Conservation (phyloP, 2,113 vertebrate species). For the Bufo gargarizans region DNA sequence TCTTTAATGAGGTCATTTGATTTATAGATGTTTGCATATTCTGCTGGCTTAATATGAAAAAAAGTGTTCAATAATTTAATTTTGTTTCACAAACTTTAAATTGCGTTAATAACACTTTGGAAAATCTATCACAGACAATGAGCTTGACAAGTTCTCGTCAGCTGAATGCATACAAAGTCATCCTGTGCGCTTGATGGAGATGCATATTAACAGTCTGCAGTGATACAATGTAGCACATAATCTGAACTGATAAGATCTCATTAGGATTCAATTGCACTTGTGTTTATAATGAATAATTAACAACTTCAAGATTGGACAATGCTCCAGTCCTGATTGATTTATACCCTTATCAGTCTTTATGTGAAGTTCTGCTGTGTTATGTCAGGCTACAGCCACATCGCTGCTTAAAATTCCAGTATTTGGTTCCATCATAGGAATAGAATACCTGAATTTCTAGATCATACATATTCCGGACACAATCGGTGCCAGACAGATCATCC, state of each 20-base stretch:
- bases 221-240: conserved; percentile 42
- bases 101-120: conserved; percentile 36
- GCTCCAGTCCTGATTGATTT: conserved; percentile 30
- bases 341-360: not conserved
- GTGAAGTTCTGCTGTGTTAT: conserved; percentile 6
- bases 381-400: no score
- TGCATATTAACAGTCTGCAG: conserved; percentile 2
- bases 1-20: conserved; percentile 60
- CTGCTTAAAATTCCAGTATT: no score
- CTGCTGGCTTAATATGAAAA: conserved; percentile 6
- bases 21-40: conserved; percentile 29
- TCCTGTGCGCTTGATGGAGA: conserved; percentile 39
- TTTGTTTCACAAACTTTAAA: conserved; percentile 52
- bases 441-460: no score
- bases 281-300: conserved; percentile 56
- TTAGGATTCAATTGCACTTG: conserved; percentile 57
- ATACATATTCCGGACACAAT: no score
- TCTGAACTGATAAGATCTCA: conserved; percentile 47
- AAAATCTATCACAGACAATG: conserved; percentile 51
- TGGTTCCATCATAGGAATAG: no score
- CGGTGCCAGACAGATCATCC: no score
- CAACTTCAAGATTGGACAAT: conserved; percentile 25
- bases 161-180: conserved; percentile 31
- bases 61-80: conserved; percentile 21
- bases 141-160: conserved; percentile 34